Percentiles rank a stretch among this genome's conserved stretches.
Evolutionary conservation across 53 echinoderm and acorn worm species (phyloP).

Genomic region (Mesocentrotus franciscanus): DNA sequence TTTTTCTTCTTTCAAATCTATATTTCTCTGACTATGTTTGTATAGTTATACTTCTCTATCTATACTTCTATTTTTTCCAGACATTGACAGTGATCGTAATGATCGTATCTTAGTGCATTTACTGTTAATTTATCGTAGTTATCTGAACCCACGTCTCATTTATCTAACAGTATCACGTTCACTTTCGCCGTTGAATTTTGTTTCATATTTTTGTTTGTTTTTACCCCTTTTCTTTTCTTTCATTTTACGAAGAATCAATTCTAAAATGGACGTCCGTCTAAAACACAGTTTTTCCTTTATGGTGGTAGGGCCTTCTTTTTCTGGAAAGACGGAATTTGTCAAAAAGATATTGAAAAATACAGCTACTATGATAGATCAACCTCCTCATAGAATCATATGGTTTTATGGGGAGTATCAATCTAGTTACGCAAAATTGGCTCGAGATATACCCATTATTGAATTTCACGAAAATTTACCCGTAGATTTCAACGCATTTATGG

Average conservation of each 20-base stretch:
- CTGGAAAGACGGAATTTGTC: constrained; percentile 71
- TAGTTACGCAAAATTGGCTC: background rate
- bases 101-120: no score
- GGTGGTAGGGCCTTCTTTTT: constrained; percentile 57
- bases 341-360: constrained; percentile 51
- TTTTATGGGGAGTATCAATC: constrained; percentile 77
- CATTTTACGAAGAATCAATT: background rate
- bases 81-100: no score
- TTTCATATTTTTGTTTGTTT: no score
- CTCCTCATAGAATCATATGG: constrained; percentile 70
- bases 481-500: constrained; percentile 45
- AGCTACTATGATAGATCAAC: background rate
- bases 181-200: no score
- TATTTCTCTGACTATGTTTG: no score
- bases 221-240: no score
- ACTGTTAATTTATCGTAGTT: no score
- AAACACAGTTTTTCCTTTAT: constrained; percentile 71
- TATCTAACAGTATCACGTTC: no score
- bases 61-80: no score
- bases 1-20: no score
- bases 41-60: no score
- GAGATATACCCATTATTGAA: constrained; percentile 55
- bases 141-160: no score
- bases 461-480: constrained; percentile 72
- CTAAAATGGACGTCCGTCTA: background rate